These are phyloP conservation scores for Chaetophractus vellerosus DNA, from an alignment of 2,797 vertebrate species.

Conservation along the genomic window DNA sequence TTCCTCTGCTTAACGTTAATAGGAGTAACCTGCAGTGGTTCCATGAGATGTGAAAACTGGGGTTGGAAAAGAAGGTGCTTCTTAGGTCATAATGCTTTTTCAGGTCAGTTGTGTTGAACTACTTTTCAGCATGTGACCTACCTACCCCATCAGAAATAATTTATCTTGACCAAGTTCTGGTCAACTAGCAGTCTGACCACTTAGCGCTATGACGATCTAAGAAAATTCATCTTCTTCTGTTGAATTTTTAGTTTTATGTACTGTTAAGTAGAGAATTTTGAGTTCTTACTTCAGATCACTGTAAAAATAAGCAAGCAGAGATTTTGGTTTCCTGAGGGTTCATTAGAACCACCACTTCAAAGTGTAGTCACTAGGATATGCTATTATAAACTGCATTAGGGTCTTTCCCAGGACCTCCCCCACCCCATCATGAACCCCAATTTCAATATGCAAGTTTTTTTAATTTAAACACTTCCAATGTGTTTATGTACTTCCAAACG, in stretches of 20 bases:
- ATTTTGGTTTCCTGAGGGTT: constrained; percentile 47
- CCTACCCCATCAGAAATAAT: constrained; percentile 44
- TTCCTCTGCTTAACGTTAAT: constrained; percentile 88
- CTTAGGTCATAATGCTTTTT: constrained; percentile 86
- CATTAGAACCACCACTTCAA: neutral
- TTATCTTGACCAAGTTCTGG: constrained; percentile 54
- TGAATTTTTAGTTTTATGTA: constrained; percentile 59
- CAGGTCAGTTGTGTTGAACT: constrained; percentile 81
- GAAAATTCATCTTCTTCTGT: constrained; percentile 55
- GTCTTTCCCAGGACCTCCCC: neutral
- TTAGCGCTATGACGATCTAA: constrained; percentile 69
- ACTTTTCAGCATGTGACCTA: constrained; percentile 61
- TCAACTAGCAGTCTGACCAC: constrained; percentile 64
- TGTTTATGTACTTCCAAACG: neutral
- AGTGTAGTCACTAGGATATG: neutral
- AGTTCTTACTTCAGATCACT: constrained; percentile 46
- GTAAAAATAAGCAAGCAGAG: constrained; percentile 60
- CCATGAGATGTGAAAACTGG: constrained; percentile 85
- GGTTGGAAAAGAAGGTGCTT: constrained; percentile 82
- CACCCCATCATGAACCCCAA: neutral
- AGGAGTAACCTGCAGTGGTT: constrained; percentile 85
- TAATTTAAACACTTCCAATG: neutral
- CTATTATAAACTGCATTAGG: neutral
- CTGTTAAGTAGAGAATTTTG: constrained; percentile 38
- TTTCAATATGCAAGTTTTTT: constrained; percentile 9